Base-by-base conservation (phyloP, 2,113 vertebrate species). In the Numida meleagris region DNA sequence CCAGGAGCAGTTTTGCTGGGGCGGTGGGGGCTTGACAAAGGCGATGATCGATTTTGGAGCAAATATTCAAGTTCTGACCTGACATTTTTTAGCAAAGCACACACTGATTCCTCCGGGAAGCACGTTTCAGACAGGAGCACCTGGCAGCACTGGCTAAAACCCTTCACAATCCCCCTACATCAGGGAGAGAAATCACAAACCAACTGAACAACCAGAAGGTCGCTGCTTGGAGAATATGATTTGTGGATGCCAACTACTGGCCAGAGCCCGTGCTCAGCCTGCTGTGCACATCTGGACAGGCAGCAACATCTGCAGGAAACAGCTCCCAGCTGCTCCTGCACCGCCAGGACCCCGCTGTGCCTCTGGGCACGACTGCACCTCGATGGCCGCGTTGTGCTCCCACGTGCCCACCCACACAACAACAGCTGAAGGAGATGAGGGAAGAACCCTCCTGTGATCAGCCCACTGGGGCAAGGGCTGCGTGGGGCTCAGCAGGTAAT, bases 251-350 rank as follows among this genome's bases (percentile, higher is more conserved):
- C 81, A 57, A 46, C 62, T 70, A 50, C 40, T 36, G 66, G 46
- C n/a, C 68, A 0, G 5, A 85, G 81, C 74, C 73, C 45, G 48
- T 53, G 66, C 38, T 45, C n/a, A 58, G 55, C 79, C 40, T 50
- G 43, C 50, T 1, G 6, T 11, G 36, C 87, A 91, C 93, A 96
- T 61, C 95, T 83, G 88, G 82, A 80, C 46, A 63, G 70, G 55
- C 79, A 90, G 82, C 55, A 89, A 94, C 82, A 83, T 66, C 92
- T 93, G 79, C 82, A 91, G 90, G 50, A 74, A 89, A 20, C 55
- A n/a, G 43, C 82, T 50, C 50, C 0, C 0, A 33, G 62, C 62
- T 40, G 53, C 40, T 61, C 17, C 89, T 76, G 53, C 0, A 0
- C 23, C 57, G 71, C 77, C 8, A 27, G 42, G 23, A 29, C 42